Base-by-base conservation (phyloP, 2,888 invertebrate genomes). In the Griposia aprilina region DNA sequence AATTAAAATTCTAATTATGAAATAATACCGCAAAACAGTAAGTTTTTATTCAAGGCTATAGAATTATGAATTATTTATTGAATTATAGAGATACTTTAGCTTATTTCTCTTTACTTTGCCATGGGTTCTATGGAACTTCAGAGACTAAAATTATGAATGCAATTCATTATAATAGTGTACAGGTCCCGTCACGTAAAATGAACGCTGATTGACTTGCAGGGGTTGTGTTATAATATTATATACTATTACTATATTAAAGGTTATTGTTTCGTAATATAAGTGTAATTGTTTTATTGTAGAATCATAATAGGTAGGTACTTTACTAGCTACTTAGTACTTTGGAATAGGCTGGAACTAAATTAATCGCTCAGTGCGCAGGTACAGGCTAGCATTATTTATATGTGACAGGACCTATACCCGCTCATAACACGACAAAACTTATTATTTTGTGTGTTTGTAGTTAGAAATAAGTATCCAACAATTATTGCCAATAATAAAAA, bases 11-110 rank as follows among this genome's bases (percentile, higher is more conserved):
- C 30, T 48, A 52, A 75, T 70, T 78, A 82, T 69, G 65, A 82
- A 79, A 80, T 77, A 65, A 63, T 52, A 70, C 48, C 75, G 65
- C 69, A 63, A 26, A 76, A 60, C 70, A 55, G 36, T 74, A 59
- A 52, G n/a, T 75, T 74, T 23, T 59, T 63, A 67, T 71, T 84
- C 82, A 79, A 87, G 84, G 85, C 74, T 86, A 70, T 2, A 67
- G 30, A 26, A 67, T 74, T 78, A 78, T 80, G 68, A 76, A 82
- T 84, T 60, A 84, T 79, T 70, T 60, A 86, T 75, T 26, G 30
- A 57, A 60, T 57, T 52, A 63, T 15, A 48, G 11, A 65, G 5
- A 45, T 84, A 68, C 45, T 63, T 55, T 55, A 30, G 23, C 45
- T 50, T 26, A 17, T 50, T 26, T 57, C 36, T 65, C 26, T 59